Percentiles rank a stretch among this genome's conserved stretches.
Evolutionary conservation across 1,140 invertebrate species (phyloP).

Genomic region (Drosophila leontia): DNA sequence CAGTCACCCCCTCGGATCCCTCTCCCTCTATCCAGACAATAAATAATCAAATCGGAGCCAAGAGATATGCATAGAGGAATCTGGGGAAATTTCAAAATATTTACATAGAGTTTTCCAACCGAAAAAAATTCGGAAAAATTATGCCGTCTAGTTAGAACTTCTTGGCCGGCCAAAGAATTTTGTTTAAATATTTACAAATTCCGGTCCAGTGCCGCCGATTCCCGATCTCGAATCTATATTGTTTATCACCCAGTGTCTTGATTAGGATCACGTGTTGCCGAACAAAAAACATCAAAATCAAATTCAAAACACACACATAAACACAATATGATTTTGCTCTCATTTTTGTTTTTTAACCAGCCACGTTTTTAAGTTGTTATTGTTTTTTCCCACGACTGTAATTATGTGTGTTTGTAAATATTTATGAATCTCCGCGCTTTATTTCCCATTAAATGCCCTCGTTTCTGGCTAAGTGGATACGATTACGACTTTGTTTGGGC

Average conservation of each 20-base stretch:
- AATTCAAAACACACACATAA: constrained; percentile 29
- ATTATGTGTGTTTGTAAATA: constrained; percentile 67
- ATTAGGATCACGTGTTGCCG: constrained; percentile 61
- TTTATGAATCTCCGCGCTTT: constrained; percentile 53
- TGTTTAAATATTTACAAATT: constrained; percentile 75
- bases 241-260: constrained; percentile 32
- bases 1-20: constrained; percentile 27
- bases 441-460: constrained; percentile 54
- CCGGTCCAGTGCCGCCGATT: constrained; percentile 1
- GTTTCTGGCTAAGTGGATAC: constrained; percentile 47
- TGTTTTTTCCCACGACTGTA: constrained; percentile 72
- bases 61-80: background rate
- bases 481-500: constrained; percentile 46
- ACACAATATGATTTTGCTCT: constrained; percentile 25
- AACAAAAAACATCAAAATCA: constrained; percentile 32
- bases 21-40: constrained; percentile 54
- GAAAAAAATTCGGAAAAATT: constrained; percentile 27
- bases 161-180: constrained; percentile 45
- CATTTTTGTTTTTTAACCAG: constrained; percentile 35
- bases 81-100: constrained; percentile 69
- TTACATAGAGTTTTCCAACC: constrained; percentile 62
- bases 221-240: constrained; percentile 26
- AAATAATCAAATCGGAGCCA: constrained; percentile 73
- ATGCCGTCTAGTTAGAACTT: constrained; percentile 70
- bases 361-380: constrained; percentile 39